Evolutionary conservation across 2,797 vertebrate species (phyloP), one percentile per base, ranked within the genome.

Genomic region (Galagoides demidoff): DNA sequence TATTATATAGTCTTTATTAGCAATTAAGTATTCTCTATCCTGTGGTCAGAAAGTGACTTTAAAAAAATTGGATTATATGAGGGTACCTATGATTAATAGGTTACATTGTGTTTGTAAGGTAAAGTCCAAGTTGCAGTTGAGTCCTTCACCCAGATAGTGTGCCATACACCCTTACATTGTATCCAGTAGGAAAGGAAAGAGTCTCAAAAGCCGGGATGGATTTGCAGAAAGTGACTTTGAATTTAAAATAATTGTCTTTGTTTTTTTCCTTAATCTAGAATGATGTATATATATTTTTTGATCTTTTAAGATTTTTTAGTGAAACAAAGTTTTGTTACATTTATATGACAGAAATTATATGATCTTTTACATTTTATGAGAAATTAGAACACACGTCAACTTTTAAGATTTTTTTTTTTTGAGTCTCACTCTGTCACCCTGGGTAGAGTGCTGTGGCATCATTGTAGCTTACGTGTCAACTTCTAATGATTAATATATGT

Each of bases 1-100:
- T 90, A 88, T 95, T 96, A 89, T 71, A 59, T 76, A 90, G 93
- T 74, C 94, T 96, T 98, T 73, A 93, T 93, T 87, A 91, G 76
- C n/a, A 85, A 85, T 92, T 31, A 85, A 39, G 66, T 88, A 39
- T 81, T 92, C 37, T 93, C 23, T 95, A 89, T 37, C 31, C 71
- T 71, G 39, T 93, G 70, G 76, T 95, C 76, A 70, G 64, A 92
- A 96, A 92, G 57, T 73, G 61, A 92, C 85, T 93, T 55, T 23
- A 55, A 95, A 90, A 79, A 25, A 61, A 83, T 52, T 52, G 49
- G 49, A 52, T 14, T 52, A 52, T 52, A 52, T 14, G 14, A 52
- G 13, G 13, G 14, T 14, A 52, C 49, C 49, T 52, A 52, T 52
- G 49, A 52, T 52, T 16, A 52, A 52, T 52, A 52, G 49, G 49